These are phyloP conservation scores for Zaprionus capensis DNA, from an alignment of 1,140 invertebrate genomes.

Conservation along the genomic window DNA sequence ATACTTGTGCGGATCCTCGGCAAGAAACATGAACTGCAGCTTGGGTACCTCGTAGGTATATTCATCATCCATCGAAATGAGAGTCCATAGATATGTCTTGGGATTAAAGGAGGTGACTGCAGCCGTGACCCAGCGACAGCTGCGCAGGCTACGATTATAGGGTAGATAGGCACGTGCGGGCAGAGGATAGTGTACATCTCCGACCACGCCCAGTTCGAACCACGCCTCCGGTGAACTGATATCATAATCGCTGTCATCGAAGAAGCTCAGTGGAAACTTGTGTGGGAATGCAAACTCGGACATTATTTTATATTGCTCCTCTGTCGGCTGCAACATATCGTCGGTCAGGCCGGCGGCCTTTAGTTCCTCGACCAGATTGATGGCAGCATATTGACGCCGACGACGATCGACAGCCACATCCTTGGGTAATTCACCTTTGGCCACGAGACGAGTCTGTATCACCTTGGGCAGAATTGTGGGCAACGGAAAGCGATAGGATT, in stretches of 20 bases:
- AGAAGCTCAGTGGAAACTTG: constrained; percentile 76
- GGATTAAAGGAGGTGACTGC: constrained; percentile 58
- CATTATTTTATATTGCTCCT: constrained; percentile 69
- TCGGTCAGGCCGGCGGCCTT: constrained; percentile 55
- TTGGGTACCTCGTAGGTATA: constrained; percentile 66
- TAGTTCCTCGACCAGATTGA: constrained; percentile 64
- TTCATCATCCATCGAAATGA: constrained; percentile 60
- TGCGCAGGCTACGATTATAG: constrained; percentile 52
- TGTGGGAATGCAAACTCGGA: constrained; percentile 74
- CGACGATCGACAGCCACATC: constrained; percentile 79
- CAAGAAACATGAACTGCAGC: constrained; percentile 79
- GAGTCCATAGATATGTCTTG: constrained; percentile 57
- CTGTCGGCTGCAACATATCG: constrained; percentile 65
- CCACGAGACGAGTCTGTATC: constrained; percentile 67
- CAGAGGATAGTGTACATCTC: constrained; percentile 59
- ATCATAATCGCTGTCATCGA: constrained; percentile 75
- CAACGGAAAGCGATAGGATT: constrained; percentile 69
- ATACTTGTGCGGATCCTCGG: constrained; percentile 72
- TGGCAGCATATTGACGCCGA: constrained; percentile 64
- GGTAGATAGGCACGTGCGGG: constrained; percentile 72
- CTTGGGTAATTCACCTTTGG: constrained; percentile 68
- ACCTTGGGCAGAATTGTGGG: constrained; percentile 78
- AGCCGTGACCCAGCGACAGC: constrained; percentile 68
- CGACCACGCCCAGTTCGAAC: constrained; percentile 72
- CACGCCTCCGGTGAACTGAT: constrained; percentile 68